Evolutionary conservation across 2,888 invertebrate species (phyloP), one percentile per base, ranked within the genome.

Genomic region (Drosophila incognita): DNA sequence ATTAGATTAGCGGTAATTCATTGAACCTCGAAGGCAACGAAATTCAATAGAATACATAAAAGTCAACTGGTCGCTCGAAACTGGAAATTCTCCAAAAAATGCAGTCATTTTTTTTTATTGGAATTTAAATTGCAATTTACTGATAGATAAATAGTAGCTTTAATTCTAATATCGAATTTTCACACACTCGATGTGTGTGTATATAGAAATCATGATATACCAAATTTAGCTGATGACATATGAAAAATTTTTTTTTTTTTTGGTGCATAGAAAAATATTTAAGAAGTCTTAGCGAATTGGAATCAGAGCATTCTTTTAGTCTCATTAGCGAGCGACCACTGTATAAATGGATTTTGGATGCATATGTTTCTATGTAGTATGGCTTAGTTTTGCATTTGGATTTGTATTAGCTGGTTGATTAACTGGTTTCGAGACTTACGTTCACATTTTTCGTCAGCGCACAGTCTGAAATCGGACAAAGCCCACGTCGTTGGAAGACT

Each of bases 371-470:
- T 24, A 15, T 24, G 7, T 56, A 27, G 13, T 15, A 13, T 24
- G 27, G 27, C 38, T 7, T 13, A 38, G 15, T n/a, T 56, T 38
- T 18, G 18, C 7, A 27, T n/a, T 56, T 56, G 8, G 38, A 29
- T 38, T 38, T 38, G 29, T n/a, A 8, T 36, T 38, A 4, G 27
- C 38, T 56, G 27, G 8, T 15, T 56, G 21, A 40, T 10, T 40
- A 21, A 42, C 57, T 31, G 38, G 57, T 57, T 57, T 42, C 15
- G 15, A n/a, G 38, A 91, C 91, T 92, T 94, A 97, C 97, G 94
- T 93, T 94, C 94, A 93, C 97, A 97, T 91, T 95, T 93, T 92
- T 94, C 93, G 93, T 97, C 95, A 83, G 94, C 96, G 94, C 97
- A 97, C 90, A 94, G 93, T 89, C 96, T 94, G 93, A 95, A 95